These are phyloP conservation scores for Cantharis nigra DNA, from an alignment of 2,888 invertebrate species.

Conservation along the genomic window DNA sequence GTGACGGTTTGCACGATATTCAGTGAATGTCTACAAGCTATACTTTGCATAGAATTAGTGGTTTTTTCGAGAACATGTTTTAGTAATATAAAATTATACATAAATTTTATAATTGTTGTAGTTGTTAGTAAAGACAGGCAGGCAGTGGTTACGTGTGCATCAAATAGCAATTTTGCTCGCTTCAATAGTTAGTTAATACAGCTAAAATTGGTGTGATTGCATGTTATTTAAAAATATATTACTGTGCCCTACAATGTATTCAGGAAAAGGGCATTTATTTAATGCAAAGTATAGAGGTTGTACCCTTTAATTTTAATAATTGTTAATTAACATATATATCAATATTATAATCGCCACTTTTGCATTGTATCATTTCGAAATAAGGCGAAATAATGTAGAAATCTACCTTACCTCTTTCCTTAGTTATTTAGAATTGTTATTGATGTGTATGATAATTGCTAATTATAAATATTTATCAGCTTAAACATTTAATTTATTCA, in stretches of 20 bases:
- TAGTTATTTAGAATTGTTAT: constrained; percentile 34
- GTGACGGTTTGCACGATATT: constrained; percentile 37
- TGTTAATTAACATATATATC: constrained; percentile 57
- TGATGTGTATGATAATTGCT: constrained; percentile 52
- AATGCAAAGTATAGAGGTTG: constrained; percentile 92
- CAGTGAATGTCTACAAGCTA: constrained; percentile 69
- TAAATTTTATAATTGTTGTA: background rate
- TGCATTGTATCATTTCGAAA: constrained; percentile 4
- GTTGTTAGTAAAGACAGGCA: background rate
- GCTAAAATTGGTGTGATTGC: constrained; percentile 17
- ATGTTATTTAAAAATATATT: constrained; percentile 10
- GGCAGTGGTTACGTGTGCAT: background rate
- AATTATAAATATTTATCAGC: constrained; percentile 44
- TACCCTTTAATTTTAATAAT: constrained; percentile 55
- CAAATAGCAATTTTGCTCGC: background rate
- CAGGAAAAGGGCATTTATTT: constrained; percentile 84
- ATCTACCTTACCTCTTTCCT: background rate
- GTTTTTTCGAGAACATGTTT: constrained; percentile 69
- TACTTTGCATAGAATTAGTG: constrained; percentile 93
- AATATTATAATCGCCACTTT: constrained; percentile 39
- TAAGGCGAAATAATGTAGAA: background rate
- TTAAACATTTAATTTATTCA: background rate
- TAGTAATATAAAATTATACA: background rate
- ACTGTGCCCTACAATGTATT: constrained; percentile 41
- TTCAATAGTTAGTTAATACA: background rate